Base-by-base conservation (phyloP, 2,797 vertebrate species). In the Gobionotothen gibberifrons region DNA sequence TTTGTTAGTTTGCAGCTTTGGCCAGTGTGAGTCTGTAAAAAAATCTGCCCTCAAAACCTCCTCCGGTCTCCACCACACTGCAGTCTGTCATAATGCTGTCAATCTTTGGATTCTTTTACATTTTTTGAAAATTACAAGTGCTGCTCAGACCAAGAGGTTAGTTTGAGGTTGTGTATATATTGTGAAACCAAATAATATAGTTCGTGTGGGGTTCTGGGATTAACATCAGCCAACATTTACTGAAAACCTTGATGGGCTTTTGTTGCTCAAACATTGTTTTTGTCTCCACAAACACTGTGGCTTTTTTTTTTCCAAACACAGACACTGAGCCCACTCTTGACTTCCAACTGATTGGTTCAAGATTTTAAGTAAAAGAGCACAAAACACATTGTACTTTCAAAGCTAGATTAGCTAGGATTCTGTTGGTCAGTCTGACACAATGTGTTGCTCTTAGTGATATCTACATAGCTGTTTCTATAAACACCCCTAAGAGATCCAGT, bases 1-100 rank as follows among this genome's bases (percentile, higher is more conserved):
- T 87, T 84, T 84, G 83, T 87, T 74, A 73, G 80, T 84, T 81
- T 81, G 74, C 72, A 84, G 77, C 54, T 82, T 65, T 69, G 81
- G 74, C 65, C 58, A 1, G 29, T 44, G 49, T 22, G n/a, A 76
- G 62, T 68, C 73, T 71, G 52, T 80, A 48, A 75, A 84, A 84
- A 82, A 47, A 66, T 36, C 74, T 64, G 65, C 69, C 72, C 76
- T 69, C 62, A 67, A 75, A 56, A 26, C 59, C 72, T 83, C 87
- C 76, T 58, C 6, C 10, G 69, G 58, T 79, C 80, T 48, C 74
- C 66, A 86, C 85, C 84, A 43, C 79, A 84, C 70, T 58, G 66
- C 76, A 76, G 63, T 74, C 69, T 85, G 83, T 89, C 86, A 83
- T 71, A 59, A 76, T 42, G 78, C 72, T 15, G 74, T 79, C 83